These are phyloP conservation scores for Hyalella azteca DNA, from an alignment of 2,888 invertebrate genomes.

Conservation along the genomic window DNA sequence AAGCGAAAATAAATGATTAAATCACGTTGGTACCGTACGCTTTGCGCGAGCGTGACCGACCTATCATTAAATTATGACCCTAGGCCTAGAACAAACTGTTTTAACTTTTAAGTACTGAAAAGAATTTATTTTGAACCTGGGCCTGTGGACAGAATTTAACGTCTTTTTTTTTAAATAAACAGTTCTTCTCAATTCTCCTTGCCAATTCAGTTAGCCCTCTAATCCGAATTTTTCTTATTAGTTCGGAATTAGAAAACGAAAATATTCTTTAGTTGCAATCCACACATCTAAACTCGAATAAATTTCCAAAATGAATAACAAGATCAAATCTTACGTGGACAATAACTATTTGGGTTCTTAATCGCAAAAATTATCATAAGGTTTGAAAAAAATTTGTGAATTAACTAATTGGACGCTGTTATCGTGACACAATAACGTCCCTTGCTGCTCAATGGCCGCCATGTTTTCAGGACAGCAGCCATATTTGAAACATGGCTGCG, in stretches of 20 bases:
- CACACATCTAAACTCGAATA: not conserved
- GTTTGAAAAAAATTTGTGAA: not conserved
- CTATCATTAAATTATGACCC: too few relatives aligned
- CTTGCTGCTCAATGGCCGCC: slow-evolving; percentile 26
- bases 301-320: not conserved
- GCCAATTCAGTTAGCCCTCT: not conserved
- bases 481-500: slow-evolving; percentile 59
- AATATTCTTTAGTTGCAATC: not conserved
- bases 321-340: not conserved
- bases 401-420: not conserved
- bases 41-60: too few relatives aligned
- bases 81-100: too few relatives aligned
- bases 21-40: too few relatives aligned
- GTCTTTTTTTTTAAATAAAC: too few relatives aligned
- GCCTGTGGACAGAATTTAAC: too few relatives aligned
- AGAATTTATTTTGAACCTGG: too few relatives aligned
- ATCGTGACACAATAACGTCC: not conserved
- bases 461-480: slow-evolving; percentile 54
- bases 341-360: not conserved
- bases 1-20: too few relatives aligned
- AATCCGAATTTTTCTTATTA: not conserved
- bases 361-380: not conserved
- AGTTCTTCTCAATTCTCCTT: too few relatives aligned
- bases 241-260: not conserved
- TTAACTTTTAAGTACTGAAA: too few relatives aligned